Percentiles rank a stretch among this genome's conserved stretches.
Conservation (phyloP, 64 coral and sea anemone genomes). For the Orbicella faveolata region DNA sequence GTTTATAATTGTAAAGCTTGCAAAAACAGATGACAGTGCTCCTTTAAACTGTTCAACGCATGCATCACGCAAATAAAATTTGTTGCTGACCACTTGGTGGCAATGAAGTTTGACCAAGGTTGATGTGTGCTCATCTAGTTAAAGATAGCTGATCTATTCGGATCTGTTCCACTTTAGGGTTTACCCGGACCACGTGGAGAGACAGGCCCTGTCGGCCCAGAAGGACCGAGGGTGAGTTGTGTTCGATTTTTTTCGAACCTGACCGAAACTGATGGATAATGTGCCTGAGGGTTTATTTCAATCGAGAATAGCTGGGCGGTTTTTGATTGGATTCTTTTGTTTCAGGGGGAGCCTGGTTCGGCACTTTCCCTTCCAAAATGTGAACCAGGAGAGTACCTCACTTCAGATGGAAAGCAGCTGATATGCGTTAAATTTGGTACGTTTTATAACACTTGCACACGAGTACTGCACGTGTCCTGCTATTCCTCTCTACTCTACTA, state of each 20-base stretch:
- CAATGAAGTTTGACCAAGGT: too few relatives aligned
- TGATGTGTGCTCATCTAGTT: too few relatives aligned
- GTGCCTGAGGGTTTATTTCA: neutral
- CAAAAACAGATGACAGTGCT: neutral
- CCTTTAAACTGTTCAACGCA: neutral
- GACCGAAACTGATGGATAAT: too few relatives aligned
- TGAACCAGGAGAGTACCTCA: slow-evolving; percentile 67
- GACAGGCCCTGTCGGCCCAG: slow-evolving; percentile 28
- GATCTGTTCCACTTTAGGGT: slow-evolving; percentile 25
- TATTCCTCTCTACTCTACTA: neutral
- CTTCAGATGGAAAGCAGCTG: slow-evolving; percentile 79
- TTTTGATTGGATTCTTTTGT: neutral
- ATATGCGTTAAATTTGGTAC: slow-evolving; percentile 87
- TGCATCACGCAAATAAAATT: neutral
- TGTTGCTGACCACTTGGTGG: neutral
- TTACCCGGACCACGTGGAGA: slow-evolving; percentile 18
- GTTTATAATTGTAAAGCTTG: neutral
- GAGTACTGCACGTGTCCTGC: neutral
- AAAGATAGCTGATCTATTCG: too few relatives aligned
- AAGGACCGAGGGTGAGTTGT: slow-evolving; percentile 41
- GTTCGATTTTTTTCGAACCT: too few relatives aligned
- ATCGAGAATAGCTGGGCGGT: neutral
- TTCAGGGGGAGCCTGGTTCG: slow-evolving; percentile 66
- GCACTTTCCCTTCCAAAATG: slow-evolving; percentile 68
- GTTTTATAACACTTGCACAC: neutral